phyloP scores from a whole-genome alignment of 2,888 invertebrate genomes.

The Suillia variegata region DNA sequence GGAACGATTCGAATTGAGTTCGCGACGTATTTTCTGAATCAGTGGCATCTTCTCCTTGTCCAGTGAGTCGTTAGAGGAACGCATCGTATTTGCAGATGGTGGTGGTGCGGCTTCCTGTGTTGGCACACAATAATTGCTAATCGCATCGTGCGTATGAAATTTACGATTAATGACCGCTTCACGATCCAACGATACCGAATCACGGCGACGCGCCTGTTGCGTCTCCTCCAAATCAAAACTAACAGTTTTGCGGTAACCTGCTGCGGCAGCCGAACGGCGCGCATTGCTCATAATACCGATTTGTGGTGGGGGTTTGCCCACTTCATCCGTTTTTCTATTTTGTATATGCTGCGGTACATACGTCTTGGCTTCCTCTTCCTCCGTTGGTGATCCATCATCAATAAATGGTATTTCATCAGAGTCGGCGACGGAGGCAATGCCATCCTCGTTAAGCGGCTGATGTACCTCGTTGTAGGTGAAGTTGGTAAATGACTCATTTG shows the following conservation, averaged over 20 bases:
- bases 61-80: conserved; percentile 47
- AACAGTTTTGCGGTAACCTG: conserved; percentile 57
- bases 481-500: conserved; percentile 52
- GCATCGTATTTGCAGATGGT: conserved; percentile 26
- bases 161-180: conserved; percentile 43
- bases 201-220: conserved; percentile 20
- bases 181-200: conserved; percentile 10
- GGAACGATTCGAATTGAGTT: conserved; percentile 49
- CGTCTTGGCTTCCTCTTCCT: conserved; percentile 45
- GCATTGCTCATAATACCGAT: conserved; percentile 39
- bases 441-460: conserved; percentile 59
- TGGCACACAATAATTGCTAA: conserved; percentile 42
- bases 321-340: conserved; percentile 19
- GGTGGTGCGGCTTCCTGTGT: not conserved
- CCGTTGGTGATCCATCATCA: conserved; percentile 60
- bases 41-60: conserved; percentile 40
- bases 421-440: conserved; percentile 58
- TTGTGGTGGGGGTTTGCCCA: conserved; percentile 14
- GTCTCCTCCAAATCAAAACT: conserved; percentile 57
- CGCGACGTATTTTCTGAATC: conserved; percentile 52
- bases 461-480: conserved; percentile 53
- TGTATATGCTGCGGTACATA: conserved; percentile 37
- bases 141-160: conserved; percentile 54
- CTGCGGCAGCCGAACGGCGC: conserved; percentile 33
- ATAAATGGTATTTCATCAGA: conserved; percentile 61